Conservation (phyloP, 1,140 invertebrate genomes). For the Odontomachus brunneus region DNA sequence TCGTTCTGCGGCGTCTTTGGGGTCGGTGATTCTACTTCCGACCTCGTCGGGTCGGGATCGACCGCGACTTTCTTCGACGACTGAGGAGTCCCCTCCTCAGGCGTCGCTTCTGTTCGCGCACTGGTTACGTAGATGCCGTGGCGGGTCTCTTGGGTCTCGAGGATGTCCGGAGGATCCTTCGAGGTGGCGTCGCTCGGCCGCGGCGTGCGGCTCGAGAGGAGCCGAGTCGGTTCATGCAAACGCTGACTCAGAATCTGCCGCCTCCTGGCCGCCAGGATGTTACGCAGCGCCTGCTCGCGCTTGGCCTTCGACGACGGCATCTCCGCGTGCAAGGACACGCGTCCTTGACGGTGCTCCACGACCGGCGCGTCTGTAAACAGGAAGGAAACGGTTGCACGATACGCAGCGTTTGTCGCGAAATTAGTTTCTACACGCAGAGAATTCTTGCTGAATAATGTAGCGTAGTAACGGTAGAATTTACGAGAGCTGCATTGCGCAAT, state of each 20-base stretch:
- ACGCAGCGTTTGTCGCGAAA: not conserved
- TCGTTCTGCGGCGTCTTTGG: slow-evolving; percentile 17
- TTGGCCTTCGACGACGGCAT: slow-evolving; percentile 75
- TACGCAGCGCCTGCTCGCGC: slow-evolving; percentile 76
- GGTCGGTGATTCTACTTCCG: not conserved
- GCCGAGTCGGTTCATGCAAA: slow-evolving; percentile 30
- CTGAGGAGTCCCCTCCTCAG: slow-evolving; percentile 31
- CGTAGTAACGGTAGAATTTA: no score
- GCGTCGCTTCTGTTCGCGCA: slow-evolving; percentile 16
- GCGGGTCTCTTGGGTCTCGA: slow-evolving; percentile 78
- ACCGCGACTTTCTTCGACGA: not conserved
- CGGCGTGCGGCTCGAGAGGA: slow-evolving; percentile 24
- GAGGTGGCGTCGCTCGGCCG: slow-evolving; percentile 26
- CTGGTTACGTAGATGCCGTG: slow-evolving; percentile 75
- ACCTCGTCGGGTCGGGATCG: not conserved
- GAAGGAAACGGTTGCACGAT: not conserved
- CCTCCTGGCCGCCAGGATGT: slow-evolving; percentile 75
- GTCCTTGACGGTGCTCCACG: slow-evolving; percentile 72
- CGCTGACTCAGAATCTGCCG: slow-evolving; percentile 72
- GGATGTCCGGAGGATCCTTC: slow-evolving; percentile 71
- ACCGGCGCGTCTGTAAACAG: slow-evolving; percentile 62
- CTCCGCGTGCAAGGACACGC: slow-evolving; percentile 72
- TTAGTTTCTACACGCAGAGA: no score
- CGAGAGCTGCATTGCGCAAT: no score
- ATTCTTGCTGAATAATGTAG: no score